Evolutionary conservation across 1,140 invertebrate genomes (phyloP), one percentile per base, ranked within the genome.

Genomic region (Papilio aristodemus): DNA sequence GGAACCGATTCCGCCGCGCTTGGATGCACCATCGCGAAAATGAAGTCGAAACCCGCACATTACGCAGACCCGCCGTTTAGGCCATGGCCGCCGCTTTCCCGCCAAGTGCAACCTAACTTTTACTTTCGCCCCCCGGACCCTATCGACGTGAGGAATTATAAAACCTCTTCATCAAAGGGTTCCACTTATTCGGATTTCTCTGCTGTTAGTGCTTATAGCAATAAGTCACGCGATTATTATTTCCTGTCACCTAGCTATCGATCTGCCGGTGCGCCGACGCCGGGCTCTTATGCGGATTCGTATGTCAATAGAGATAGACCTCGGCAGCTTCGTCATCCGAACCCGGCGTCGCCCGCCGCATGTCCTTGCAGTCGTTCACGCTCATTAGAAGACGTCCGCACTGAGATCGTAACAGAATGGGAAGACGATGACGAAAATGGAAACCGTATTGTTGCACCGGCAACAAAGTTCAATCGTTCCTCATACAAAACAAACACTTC

Each of bases 381-480:
- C 14, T 95, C 95, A 1, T 87, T 95, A 77, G 95, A 96, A 71
- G 95, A 95, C 73, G 94, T 95, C 0, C 91, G 94, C 11, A 93
- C 93, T 5, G 94, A 94, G 25, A 88, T 94, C n/a, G 90, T 93
- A 14, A 93, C 93, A 60, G 94, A 95, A 68, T 94, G 93, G 93
- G 94, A 94, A 69, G 93, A 93, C 41, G 92, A 93, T 66, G 92
- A 94, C 64, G 92, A 93, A 71, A 94, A 94, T 71, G 93, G 93
- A 4, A 92, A 92, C 70, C 90, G 92, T 27, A 88, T 93, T 6
- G 83, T 92, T 14, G 91, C 91, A 41, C 92, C 90, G 13, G 92
- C 92, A 7, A 89, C 86, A 0, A 91, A 90, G 69, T 85, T 89
- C 70, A 85, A 86, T 63, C 80, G 87, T 19, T 80, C 81, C n/a